A percentile compares a stretch with the other conserved stretches of the same genome.
These are phyloP conservation scores for Gnatocerus cornutus DNA, from an alignment of 2,888 invertebrate genomes.

Conservation along the genomic window DNA sequence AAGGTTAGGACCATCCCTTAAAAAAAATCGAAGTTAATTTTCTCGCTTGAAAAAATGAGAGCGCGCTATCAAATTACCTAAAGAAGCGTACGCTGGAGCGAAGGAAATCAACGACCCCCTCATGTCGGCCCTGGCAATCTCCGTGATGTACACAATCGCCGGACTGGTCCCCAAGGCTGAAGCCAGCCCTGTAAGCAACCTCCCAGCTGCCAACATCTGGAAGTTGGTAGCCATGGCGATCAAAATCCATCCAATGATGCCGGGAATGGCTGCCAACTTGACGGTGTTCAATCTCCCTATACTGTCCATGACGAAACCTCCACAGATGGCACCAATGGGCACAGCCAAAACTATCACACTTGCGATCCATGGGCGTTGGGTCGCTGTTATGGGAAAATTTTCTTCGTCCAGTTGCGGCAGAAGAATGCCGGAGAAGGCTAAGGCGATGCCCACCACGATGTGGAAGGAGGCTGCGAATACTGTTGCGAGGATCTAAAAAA, in stretches of 20 bases:
- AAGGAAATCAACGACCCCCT: slow-evolving; percentile 76
- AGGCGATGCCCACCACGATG: slow-evolving; percentile 75
- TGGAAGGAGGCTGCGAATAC: slow-evolving; percentile 70
- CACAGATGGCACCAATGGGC: slow-evolving; percentile 73
- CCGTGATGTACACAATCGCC: slow-evolving; percentile 77
- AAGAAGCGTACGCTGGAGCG: slow-evolving; percentile 75
- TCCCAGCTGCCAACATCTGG: slow-evolving; percentile 72
- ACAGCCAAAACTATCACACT: slow-evolving; percentile 75
- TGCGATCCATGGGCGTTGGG: slow-evolving; percentile 71
- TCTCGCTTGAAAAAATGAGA: too few species aligned
- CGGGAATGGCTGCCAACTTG: slow-evolving; percentile 74
- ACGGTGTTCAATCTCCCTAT: slow-evolving; percentile 75
- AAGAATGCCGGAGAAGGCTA: slow-evolving; percentile 75
- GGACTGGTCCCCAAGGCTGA: slow-evolving; percentile 76
- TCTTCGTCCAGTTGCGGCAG: slow-evolving; percentile 72
- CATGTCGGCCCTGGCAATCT: slow-evolving; percentile 76
- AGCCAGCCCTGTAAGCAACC: slow-evolving; percentile 74
- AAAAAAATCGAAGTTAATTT: slow-evolving; percentile 27
- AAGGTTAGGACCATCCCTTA: slow-evolving; percentile 75
- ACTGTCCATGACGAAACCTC: slow-evolving; percentile 75
- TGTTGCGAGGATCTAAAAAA: slow-evolving; percentile 69
- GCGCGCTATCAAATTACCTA: too few species aligned
- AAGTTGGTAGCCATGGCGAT: slow-evolving; percentile 73
- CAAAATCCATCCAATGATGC: slow-evolving; percentile 73
- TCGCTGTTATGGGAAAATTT: slow-evolving; percentile 22